Percentiles rank a stretch among this genome's conserved stretches.
Conservation (phyloP, 2,888 invertebrate genomes). For the Dynastes hyllus region DNA sequence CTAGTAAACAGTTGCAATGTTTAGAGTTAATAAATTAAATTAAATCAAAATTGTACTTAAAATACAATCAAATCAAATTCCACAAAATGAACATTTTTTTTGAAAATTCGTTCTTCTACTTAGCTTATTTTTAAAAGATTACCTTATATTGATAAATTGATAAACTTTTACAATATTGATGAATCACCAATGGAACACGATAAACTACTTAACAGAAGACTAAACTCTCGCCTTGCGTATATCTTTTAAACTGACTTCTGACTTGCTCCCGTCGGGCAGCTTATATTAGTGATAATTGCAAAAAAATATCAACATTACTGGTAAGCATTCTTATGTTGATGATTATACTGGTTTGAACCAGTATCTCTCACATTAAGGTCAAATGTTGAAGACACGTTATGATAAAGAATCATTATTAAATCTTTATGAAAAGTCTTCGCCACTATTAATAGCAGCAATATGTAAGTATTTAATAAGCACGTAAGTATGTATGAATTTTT, state of each 20-base stretch:
- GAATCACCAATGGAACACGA: not conserved
- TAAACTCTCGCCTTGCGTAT: not conserved
- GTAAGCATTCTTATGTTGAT: constrained; percentile 26
- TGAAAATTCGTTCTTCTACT: no score
- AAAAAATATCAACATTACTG: constrained; percentile 27
- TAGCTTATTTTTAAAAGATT: not conserved
- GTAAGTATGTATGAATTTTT: no score
- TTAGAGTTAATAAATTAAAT: no score
- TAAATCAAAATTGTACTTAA: no score
- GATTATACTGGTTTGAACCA: constrained; percentile 33
- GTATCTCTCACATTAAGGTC: constrained; percentile 25
- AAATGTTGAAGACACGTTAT: constrained; percentile 1
- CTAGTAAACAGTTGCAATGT: no score
- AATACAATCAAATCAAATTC: no score
- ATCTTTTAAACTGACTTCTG: constrained; percentile 23
- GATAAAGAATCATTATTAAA: constrained; percentile 17
- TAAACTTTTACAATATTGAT: not conserved
- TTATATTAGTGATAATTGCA: constrained; percentile 31
- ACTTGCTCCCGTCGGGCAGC: not conserved
- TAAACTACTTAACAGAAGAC: not conserved
- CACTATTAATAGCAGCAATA: not conserved
- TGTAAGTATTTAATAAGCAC: not conserved
- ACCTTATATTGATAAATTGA: constrained; percentile 7
- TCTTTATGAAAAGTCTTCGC: constrained; percentile 4
- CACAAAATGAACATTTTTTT: no score